Base-by-base conservation (phyloP, 1,140 invertebrate species). In the Leptinotarsa defecta region DNA sequence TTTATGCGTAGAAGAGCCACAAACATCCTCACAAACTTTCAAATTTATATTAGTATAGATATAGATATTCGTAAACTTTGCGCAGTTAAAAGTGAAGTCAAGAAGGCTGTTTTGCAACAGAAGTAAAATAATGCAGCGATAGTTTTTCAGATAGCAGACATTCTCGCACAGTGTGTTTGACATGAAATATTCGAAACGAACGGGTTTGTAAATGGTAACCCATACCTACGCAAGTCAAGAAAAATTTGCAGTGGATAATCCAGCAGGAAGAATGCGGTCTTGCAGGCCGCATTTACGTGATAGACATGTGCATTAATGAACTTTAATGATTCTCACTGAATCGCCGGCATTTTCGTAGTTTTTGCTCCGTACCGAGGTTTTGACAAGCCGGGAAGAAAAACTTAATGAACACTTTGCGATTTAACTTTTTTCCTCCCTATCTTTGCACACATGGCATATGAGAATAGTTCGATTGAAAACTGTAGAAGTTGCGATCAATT, bases 231-330 rank as follows among this genome's bases (percentile, higher is more conserved):
- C 52, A 57, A 57, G 1, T 57, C 5, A 4, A 57, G 13, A n/a
- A n/a, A 17, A 57, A 57, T 57, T 13, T 57, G 52, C 52, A 4
- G 52, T 57, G 52, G 52, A 57, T 1, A 57, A 57, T 57, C 52
- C 52, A 57, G 52, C 52, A 19, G 52, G 52, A 57, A n/a, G 52
- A 57, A 57, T 57, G 52, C n/a, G 17, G 52, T 57, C n/a, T 57
- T 19, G 52, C n/a, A 57, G 52, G 15, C 52, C n/a, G 13, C 52
- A 57, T 15, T 57, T 57, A n/a, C 52, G 4, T 57, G 52, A 57
- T 57, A 19, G 52, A 57, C 17, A 57, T 57, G 17, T 57, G 52
- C 17, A 4, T 57, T 57, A n/a, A 57, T 57, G 13, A 57, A 57
- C 52, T 57, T 57, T n/a, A 57, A 57, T 57, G 52, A 57, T 19